Evolutionary conservation across 2,888 invertebrate genomes (phyloP).

Genomic region (Lasioglossum figueresi): DNA sequence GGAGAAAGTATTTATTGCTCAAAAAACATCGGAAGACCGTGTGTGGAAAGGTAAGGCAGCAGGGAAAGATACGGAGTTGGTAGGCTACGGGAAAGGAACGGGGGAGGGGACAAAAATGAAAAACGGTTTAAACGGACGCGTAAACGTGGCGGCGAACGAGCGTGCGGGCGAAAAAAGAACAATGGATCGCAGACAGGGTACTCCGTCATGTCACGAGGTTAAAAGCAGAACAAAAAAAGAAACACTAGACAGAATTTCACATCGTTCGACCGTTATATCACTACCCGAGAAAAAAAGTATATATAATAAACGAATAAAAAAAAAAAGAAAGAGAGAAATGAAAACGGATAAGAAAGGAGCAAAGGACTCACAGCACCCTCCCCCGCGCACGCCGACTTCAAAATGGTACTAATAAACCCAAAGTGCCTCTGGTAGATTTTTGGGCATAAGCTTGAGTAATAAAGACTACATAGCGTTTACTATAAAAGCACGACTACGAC

Average conservation of each 20-base stretch:
- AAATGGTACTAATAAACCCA: constrained; percentile 84
- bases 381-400: constrained; percentile 82
- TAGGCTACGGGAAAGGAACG: constrained; percentile 66
- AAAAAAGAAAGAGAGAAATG: not conserved
- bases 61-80: constrained; percentile 66
- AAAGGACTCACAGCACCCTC: constrained; percentile 72
- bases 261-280: constrained; percentile 63
- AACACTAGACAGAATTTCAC: constrained; percentile 33
- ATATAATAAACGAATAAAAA: constrained; percentile 20
- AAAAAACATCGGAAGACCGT: constrained; percentile 79
- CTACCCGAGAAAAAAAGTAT: constrained; percentile 11
- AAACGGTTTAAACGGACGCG: constrained; percentile 17
- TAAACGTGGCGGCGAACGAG: constrained; percentile 46
- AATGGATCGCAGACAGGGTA: constrained; percentile 64
- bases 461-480: constrained; percentile 78
- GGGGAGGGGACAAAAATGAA: constrained; percentile 49
- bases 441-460: constrained; percentile 84
- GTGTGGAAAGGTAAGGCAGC: constrained; percentile 68
- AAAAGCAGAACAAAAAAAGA: constrained; percentile 3
- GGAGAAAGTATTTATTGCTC: constrained; percentile 84
- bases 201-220: constrained; percentile 33
- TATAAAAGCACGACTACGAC: constrained; percentile 70
- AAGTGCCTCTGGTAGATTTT: constrained; percentile 84
- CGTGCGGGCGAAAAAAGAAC: constrained; percentile 29
- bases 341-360: constrained; percentile 34